These are phyloP conservation scores for Dipus sagitta DNA, from an alignment of 2,797 vertebrate genomes.

Conservation along the genomic window DNA sequence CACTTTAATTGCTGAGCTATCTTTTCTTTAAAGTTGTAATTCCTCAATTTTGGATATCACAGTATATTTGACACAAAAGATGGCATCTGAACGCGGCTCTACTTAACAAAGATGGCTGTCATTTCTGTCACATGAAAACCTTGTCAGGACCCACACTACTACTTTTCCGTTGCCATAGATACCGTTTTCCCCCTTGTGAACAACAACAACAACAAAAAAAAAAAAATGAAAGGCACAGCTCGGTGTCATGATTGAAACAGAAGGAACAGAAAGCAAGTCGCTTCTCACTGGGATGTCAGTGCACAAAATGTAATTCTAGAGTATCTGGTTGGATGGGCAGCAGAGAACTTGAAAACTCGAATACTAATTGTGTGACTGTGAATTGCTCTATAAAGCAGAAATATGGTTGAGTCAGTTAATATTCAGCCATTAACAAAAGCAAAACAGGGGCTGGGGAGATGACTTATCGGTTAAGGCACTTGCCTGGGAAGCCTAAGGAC, in stretches of 20 bases:
- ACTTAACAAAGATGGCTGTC: slow-evolving; percentile 79
- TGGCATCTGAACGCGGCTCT: slow-evolving; percentile 71
- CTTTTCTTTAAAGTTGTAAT: slow-evolving; percentile 62
- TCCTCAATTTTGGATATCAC: slow-evolving; percentile 62
- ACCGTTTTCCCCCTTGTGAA: slow-evolving; percentile 77
- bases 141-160: slow-evolving; percentile 60
- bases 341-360: background rate
- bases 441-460: too few species aligned
- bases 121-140: slow-evolving; percentile 67
- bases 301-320: slow-evolving; percentile 54
- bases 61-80: slow-evolving; percentile 71
- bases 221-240: slow-evolving; percentile 65
- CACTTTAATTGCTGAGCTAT: slow-evolving; percentile 66
- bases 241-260: slow-evolving; percentile 63
- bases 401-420: background rate
- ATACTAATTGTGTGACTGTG: background rate
- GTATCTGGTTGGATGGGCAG: background rate
- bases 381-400: background rate
- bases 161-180: slow-evolving; percentile 79
- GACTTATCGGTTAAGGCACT: too few species aligned
- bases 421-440: too few species aligned
- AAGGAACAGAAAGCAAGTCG: slow-evolving; percentile 57
- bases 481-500: too few species aligned
- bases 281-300: slow-evolving; percentile 17
- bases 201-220: background rate